Conservation (phyloP, 2,888 invertebrate genomes). For the Oxyteleia sp. region DNA sequence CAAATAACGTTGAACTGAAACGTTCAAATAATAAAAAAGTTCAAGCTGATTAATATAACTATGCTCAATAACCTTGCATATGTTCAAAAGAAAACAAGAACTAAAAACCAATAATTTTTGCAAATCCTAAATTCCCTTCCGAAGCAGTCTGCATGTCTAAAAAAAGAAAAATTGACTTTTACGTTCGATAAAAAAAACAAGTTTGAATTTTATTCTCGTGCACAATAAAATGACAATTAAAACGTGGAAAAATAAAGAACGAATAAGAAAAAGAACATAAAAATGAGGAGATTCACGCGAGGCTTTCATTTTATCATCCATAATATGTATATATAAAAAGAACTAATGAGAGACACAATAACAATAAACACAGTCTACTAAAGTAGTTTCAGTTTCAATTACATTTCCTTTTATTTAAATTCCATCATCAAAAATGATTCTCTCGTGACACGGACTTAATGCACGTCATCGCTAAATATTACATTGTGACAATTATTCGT, state of each 20-base stretch:
- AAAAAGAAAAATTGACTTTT: conserved; percentile 40
- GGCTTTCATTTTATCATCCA: conserved; percentile 51
- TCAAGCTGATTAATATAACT: background rate
- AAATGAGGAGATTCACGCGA: conserved; percentile 67
- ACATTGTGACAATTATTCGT: conserved; percentile 86
- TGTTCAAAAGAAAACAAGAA: conserved; percentile 3
- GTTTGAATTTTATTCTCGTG: conserved; percentile 45
- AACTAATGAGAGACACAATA: conserved; percentile 75
- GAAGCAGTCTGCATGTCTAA: conserved; percentile 59
- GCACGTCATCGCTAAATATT: conserved; percentile 85
- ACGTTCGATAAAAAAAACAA: conserved; percentile 23
- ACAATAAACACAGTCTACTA: conserved; percentile 84
- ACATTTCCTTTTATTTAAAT: conserved; percentile 87
- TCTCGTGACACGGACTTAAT: conserved; percentile 87
- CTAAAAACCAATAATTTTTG: conserved; percentile 2
- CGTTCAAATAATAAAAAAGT: background rate
- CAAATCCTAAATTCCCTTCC: conserved; percentile 53
- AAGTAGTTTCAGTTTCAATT: conserved; percentile 86
- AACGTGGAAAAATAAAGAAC: conserved; percentile 35
- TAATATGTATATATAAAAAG: conserved; percentile 47
- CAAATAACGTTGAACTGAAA: background rate
- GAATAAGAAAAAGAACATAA: conserved; percentile 47
- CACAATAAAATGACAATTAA: conserved; percentile 61
- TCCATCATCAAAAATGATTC: conserved; percentile 86
- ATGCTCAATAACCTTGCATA: background rate